Percentiles rank a stretch among this genome's conserved stretches.
These are phyloP conservation scores for Temnothorax nylanderi DNA, from an alignment of 1,140 invertebrate genomes.

Conservation along the genomic window DNA sequence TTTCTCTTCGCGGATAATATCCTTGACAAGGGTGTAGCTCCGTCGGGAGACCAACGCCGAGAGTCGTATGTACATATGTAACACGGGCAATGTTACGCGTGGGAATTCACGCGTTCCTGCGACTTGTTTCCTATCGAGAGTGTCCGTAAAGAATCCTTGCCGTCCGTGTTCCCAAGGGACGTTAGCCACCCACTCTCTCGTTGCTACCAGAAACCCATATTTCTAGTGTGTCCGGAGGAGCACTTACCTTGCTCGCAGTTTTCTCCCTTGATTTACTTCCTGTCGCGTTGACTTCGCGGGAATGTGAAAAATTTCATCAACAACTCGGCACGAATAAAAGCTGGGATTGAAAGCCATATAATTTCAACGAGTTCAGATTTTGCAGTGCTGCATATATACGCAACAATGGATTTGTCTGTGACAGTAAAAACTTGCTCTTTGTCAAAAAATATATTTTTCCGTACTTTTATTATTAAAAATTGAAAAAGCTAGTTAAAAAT, in stretches of 20 bases:
- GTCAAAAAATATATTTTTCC: background rate
- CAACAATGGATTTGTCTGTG: background rate
- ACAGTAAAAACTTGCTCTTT: background rate
- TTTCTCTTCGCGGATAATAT: slow-evolving; percentile 42
- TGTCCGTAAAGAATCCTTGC: slow-evolving; percentile 61
- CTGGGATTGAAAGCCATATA: slow-evolving; percentile 20
- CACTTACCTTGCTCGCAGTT: slow-evolving; percentile 33
- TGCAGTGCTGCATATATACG: background rate
- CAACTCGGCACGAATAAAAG: slow-evolving; percentile 8
- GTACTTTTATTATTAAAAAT: background rate
- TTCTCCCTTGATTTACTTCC: slow-evolving; percentile 44
- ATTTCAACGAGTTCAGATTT: slow-evolving; percentile 27
- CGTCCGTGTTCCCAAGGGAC: slow-evolving; percentile 47
- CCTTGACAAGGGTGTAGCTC: background rate
- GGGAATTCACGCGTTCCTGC: slow-evolving; percentile 64
- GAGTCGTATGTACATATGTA: slow-evolving; percentile 63
- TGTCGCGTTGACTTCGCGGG: slow-evolving; percentile 45
- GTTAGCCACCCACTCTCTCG: slow-evolving; percentile 45
- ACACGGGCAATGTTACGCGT: slow-evolving; percentile 59
- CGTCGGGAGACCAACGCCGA: slow-evolving; percentile 8
- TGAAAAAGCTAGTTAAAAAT: background rate
- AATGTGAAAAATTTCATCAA: slow-evolving; percentile 60
- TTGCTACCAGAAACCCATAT: slow-evolving; percentile 62
- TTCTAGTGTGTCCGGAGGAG: slow-evolving; percentile 55
- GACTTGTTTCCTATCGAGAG: slow-evolving; percentile 53